These are phyloP conservation scores for Papilio demoleus DNA, from an alignment of 2,888 invertebrate genomes.

Conservation along the genomic window DNA sequence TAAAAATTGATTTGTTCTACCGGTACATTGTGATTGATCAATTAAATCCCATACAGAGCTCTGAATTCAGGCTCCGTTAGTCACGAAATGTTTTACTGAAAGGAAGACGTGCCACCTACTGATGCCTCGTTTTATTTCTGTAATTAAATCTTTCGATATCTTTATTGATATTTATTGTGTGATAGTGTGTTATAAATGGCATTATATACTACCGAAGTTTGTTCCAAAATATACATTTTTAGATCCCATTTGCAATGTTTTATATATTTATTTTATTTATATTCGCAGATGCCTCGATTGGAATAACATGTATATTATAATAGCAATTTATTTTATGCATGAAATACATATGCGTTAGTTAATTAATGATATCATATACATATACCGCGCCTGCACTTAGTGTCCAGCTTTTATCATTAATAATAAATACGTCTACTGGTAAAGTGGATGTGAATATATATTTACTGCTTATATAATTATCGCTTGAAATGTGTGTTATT, in stretches of 20 bases:
- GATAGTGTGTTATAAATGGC: not conserved
- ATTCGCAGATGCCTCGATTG: constrained; percentile 1
- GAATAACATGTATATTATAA: not conserved
- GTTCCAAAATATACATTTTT: constrained; percentile 17
- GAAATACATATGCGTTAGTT: constrained; percentile 29
- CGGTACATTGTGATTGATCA: constrained; percentile 9
- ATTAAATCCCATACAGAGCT: constrained; percentile 31
- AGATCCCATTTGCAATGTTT: constrained; percentile 4
- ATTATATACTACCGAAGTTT: not conserved
- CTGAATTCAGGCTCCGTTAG: constrained; percentile 47
- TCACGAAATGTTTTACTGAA: constrained; percentile 56
- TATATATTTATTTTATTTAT: constrained; percentile 23
- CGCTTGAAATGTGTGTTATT: not conserved
- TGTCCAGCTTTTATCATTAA: constrained; percentile 36
- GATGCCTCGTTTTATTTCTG: constrained; percentile 44
- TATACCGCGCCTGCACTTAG: constrained; percentile 24
- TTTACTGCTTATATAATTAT: constrained; percentile 21
- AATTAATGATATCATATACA: constrained; percentile 18
- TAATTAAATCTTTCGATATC: constrained; percentile 51
- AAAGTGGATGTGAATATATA: constrained; percentile 18
- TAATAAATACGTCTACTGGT: constrained; percentile 25
- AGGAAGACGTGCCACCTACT: constrained; percentile 49
- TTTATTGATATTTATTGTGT: constrained; percentile 19
- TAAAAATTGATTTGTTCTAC: constrained; percentile 12
- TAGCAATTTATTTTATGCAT: constrained; percentile 22